Conservation (phyloP, 2,797 vertebrate species). For the Lacerta agilis region DNA sequence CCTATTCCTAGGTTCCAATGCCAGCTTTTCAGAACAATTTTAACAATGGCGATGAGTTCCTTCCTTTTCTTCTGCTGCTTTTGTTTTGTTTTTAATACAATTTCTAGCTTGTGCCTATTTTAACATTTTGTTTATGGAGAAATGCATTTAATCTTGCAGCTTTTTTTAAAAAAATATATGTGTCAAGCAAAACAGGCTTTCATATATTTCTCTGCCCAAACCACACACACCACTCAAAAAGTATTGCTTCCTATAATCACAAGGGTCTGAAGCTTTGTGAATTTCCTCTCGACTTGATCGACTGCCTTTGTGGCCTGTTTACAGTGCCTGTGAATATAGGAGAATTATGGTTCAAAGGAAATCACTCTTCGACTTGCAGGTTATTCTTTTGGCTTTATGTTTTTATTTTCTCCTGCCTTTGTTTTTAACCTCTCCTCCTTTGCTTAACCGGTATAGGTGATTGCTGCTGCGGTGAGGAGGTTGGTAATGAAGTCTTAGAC, state of each 20-base stretch:
- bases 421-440: slow-evolving; percentile 77
- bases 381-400: background rate
- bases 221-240: background rate
- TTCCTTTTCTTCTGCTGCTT: slow-evolving; percentile 36
- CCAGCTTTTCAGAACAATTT: slow-evolving; percentile 10
- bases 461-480: slow-evolving; percentile 82
- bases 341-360: slow-evolving; percentile 25
- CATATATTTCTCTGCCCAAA: background rate
- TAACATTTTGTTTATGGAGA: slow-evolving; percentile 23
- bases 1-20: background rate
- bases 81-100: slow-evolving; percentile 42
- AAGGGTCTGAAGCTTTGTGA: background rate
- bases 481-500: slow-evolving; percentile 81
- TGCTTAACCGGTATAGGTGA: slow-evolving; percentile 89
- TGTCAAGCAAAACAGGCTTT: background rate
- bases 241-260: background rate
- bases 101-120: slow-evolving; percentile 31
- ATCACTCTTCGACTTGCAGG: slow-evolving; percentile 49
- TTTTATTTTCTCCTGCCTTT: slow-evolving; percentile 9
- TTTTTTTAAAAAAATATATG: background rate
- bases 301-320: background rate
- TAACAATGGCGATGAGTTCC: slow-evolving; percentile 13
- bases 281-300: background rate
- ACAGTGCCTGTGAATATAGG: slow-evolving; percentile 34
- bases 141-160: background rate